phyloP scores from a whole-genome alignment of 37 sponge, comb jelly and placozoan species.

The Mnemiopsis leidyi region DNA sequence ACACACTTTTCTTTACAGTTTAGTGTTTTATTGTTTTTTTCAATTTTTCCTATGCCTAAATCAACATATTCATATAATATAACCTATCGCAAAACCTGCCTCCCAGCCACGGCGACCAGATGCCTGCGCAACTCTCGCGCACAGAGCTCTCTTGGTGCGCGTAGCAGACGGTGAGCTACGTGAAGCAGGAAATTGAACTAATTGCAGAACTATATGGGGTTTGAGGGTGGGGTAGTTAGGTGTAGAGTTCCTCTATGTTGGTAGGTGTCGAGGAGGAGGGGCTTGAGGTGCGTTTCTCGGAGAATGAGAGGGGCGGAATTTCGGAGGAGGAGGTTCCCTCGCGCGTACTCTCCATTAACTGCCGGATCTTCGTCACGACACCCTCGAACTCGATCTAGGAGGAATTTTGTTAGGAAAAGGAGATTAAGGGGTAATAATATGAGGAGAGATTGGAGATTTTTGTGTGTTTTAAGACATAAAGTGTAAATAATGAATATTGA shows the following conservation, averaged over 20 bases:
- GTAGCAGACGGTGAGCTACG: neutral
- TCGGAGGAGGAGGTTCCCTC: neutral
- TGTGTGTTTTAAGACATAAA: no score
- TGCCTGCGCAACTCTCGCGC: neutral
- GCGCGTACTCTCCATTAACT: constrained; percentile 14
- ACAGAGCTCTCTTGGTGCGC: neutral
- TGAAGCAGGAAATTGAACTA: neutral
- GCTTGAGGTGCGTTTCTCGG: constrained; percentile 8
- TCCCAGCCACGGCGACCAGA: no score
- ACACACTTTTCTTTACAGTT: constrained; percentile 17
- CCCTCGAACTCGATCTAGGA: constrained; percentile 53
- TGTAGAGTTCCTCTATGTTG: constrained; percentile 40
- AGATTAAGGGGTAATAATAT: no score
- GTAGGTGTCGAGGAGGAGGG: constrained; percentile 29
- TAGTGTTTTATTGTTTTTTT: constrained; percentile 55
- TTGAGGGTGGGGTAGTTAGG: neutral
- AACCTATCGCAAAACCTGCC: neutral
- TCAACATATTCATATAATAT: constrained; percentile 20
- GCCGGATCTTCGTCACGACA: neutral
- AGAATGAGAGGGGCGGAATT: constrained; percentile 61
- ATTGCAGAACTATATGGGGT: neutral
- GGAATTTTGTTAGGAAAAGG: no score
- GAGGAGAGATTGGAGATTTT: no score
- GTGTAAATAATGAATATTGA: no score
- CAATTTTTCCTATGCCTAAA: constrained; percentile 47